phyloP scores from a whole-genome alignment of 2,113 vertebrate species.

The Calypte anna region DNA sequence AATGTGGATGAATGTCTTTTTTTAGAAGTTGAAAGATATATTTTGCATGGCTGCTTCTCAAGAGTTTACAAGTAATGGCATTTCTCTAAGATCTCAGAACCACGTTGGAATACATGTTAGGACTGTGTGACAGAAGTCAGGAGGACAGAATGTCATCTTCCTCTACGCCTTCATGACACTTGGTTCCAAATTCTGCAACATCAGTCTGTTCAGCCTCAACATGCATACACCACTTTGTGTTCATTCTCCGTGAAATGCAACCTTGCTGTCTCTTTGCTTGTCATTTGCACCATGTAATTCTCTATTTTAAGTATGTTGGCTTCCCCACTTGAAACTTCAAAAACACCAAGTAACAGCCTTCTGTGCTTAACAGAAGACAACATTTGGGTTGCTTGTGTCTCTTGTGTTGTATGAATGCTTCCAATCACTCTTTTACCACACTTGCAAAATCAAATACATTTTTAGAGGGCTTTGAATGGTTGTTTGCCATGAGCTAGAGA shows the following conservation, averaged over 20 bases:
- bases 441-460: not conserved
- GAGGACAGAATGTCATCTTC: not conserved
- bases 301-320: not conserved
- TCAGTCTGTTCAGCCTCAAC: not conserved
- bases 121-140: not conserved
- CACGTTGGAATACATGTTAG: not conserved
- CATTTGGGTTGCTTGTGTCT: not conserved
- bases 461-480: not conserved
- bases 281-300: not conserved
- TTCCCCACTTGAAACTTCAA: not conserved
- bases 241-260: not conserved
- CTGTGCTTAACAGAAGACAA: not conserved
- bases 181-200: not conserved
- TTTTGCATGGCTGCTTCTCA: not conserved
- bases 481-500: not conserved
- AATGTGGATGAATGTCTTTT: not conserved
- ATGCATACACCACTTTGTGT: rapidly evolving
- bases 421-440: not conserved
- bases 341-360: not conserved
- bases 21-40: not conserved
- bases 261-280: not conserved
- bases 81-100: not conserved
- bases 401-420: not conserved
- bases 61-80: not conserved
- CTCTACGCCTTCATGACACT: not conserved